phyloP scores from a whole-genome alignment of 2,797 vertebrate species.

The Gastrophryne carolinensis region DNA sequence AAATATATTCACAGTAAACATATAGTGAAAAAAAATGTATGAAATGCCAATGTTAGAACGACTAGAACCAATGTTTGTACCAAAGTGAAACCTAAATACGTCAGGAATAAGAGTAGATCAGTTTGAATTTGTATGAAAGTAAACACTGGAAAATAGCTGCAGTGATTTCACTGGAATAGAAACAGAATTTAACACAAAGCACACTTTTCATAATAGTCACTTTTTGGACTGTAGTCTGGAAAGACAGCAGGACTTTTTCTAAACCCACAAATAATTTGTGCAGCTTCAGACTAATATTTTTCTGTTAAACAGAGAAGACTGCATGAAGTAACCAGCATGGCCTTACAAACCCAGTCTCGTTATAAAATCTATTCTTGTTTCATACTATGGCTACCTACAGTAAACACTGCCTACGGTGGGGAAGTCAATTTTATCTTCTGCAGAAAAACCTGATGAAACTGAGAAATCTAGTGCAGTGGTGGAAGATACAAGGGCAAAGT shows the following conservation, averaged over 20 bases:
- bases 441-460: too few species aligned
- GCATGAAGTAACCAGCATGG: neutral
- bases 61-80: neutral
- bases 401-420: too few species aligned
- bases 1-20: neutral
- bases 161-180: neutral
- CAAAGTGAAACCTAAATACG: neutral
- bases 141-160: neutral
- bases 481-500: too few species aligned
- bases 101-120: neutral
- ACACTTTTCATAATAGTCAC: neutral
- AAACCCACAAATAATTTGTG: neutral
- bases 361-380: too few species aligned
- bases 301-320: neutral
- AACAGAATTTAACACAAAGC: neutral
- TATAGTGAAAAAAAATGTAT: neutral
- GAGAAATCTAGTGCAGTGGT: too few species aligned
- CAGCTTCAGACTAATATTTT: neutral
- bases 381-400: too few species aligned
- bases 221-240: neutral
- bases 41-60: neutral
- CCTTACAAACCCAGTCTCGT: too few species aligned
- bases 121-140: neutral
- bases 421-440: too few species aligned
- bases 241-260: neutral